Percentiles rank a stretch among this genome's conserved stretches.
Evolutionary conservation across 2,888 invertebrate species (phyloP).

Genomic region (Epinotia bilunana): DNA sequence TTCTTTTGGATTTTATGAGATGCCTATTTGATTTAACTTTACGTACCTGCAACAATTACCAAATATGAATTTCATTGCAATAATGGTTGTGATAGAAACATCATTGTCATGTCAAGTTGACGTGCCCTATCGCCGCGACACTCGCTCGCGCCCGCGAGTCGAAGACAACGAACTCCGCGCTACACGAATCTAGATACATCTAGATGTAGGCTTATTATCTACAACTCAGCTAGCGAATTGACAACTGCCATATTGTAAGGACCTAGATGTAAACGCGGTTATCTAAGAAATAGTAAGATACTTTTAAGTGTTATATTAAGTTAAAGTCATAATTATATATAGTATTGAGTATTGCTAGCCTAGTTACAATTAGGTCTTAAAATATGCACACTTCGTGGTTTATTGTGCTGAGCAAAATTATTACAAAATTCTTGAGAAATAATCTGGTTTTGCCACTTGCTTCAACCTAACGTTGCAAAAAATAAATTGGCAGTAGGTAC

Average conservation of each 20-base stretch:
- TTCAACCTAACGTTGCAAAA: slow-evolving; percentile 19
- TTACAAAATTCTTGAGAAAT: not conserved
- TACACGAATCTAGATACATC: slow-evolving; percentile 58
- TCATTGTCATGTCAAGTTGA: slow-evolving; percentile 61
- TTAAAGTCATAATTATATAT: slow-evolving; percentile 79
- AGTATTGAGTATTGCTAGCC: slow-evolving; percentile 80
- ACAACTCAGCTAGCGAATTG: slow-evolving; percentile 82
- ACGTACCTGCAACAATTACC: slow-evolving; percentile 77
- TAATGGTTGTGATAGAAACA: slow-evolving; percentile 81
- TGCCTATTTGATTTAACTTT: slow-evolving; percentile 60
- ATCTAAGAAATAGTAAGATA: slow-evolving; percentile 52
- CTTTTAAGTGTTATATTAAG: slow-evolving; percentile 68
- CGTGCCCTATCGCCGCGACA: slow-evolving; percentile 22
- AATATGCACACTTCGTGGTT: slow-evolving; percentile 31
- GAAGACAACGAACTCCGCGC: slow-evolving; percentile 65
- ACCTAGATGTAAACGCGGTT: slow-evolving; percentile 73
- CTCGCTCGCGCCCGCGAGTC: not conserved
- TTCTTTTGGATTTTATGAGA: slow-evolving; percentile 46
- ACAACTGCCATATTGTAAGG: slow-evolving; percentile 84
- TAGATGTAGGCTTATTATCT: slow-evolving; percentile 58
- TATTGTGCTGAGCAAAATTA: slow-evolving; percentile 21
- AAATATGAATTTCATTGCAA: slow-evolving; percentile 77
- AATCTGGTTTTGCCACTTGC: slow-evolving; percentile 2
- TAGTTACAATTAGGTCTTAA: slow-evolving; percentile 72
- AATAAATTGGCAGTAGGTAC: slow-evolving; percentile 27